A percentile compares a stretch with the other conserved stretches of the same genome.
Conservation (phyloP, 2,797 vertebrate genomes). For the Xenentodon cancila region DNA sequence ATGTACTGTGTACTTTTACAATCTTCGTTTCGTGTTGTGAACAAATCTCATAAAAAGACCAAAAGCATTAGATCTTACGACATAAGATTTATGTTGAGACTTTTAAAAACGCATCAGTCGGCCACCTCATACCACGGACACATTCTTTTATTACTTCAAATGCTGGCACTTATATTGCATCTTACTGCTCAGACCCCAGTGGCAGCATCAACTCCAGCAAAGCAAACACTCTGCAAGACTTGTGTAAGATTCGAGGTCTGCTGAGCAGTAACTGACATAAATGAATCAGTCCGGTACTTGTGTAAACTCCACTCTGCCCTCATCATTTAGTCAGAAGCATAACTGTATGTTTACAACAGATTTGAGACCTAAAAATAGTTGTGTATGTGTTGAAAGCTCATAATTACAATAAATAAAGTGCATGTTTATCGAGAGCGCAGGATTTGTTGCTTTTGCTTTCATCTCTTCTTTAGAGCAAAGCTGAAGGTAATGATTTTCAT, state of each 20-base stretch:
- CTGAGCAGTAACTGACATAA: conserved; percentile 1
- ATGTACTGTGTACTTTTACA: no score
- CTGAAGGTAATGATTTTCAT: conserved; percentile 28
- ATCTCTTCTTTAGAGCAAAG: conserved; percentile 48
- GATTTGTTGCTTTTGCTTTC: conserved; percentile 34
- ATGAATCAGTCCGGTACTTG: conserved; percentile 5
- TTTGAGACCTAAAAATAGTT: conserved; percentile 31
- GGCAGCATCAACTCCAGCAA: no score
- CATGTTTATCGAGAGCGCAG: conserved; percentile 27
- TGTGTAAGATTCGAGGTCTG: no score
- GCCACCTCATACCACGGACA: neutral
- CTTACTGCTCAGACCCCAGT: neutral
- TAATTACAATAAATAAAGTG: conserved; percentile 43
- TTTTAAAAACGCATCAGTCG: conserved; percentile 4
- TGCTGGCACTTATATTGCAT: neutral
- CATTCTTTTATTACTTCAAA: neutral
- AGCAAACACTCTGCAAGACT: no score
- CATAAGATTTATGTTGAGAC: no score
- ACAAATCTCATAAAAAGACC: no score
- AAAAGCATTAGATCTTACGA: no score
- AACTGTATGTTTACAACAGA: conserved; percentile 43
- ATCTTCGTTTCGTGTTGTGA: no score
- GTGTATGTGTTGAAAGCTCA: neutral
- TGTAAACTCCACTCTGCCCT: conserved; percentile 30
- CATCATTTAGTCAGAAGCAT: conserved; percentile 21